Percentiles rank a stretch among this genome's conserved stretches.
phyloP scores from a whole-genome alignment of 2,797 vertebrate genomes.

The Lerista edwardsae region DNA sequence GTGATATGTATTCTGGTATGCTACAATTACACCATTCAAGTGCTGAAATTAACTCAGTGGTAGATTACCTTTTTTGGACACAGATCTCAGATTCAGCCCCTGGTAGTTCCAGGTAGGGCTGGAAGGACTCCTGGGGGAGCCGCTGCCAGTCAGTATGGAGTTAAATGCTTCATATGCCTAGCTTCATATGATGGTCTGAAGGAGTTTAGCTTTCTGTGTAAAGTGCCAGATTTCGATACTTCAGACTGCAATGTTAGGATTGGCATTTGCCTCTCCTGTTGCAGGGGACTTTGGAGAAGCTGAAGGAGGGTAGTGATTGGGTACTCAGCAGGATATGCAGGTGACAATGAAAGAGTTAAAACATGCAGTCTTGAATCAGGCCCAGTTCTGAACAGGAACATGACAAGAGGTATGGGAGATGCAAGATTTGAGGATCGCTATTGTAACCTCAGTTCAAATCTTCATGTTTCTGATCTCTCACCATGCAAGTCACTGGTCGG shows the following conservation, averaged over 20 bases:
- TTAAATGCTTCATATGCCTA: no score
- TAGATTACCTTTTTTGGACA: no score
- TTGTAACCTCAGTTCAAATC: not conserved
- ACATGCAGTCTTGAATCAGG: not conserved
- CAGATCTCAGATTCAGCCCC: no score
- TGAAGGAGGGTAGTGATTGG: not conserved
- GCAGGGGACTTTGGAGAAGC: not conserved
- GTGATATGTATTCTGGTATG: not conserved
- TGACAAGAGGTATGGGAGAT: not conserved
- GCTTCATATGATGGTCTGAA: not conserved
- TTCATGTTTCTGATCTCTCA: not conserved
- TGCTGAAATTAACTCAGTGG: not conserved
- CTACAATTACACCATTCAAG: not conserved
- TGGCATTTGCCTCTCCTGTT: no score
- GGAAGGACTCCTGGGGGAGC: no score
- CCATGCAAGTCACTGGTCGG: no score
- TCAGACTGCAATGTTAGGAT: no score
- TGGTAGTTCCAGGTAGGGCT: no score
- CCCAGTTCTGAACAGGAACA: not conserved
- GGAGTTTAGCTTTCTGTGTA: not conserved
- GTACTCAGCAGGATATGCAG: not conserved
- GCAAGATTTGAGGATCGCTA: not conserved
- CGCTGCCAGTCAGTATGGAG: no score
- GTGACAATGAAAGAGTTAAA: not conserved
- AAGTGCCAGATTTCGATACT: no score